Percentiles rank a stretch among this genome's conserved stretches.
phyloP scores from a whole-genome alignment of 2,113 vertebrate genomes.

The Oreocharis arfaki region DNA sequence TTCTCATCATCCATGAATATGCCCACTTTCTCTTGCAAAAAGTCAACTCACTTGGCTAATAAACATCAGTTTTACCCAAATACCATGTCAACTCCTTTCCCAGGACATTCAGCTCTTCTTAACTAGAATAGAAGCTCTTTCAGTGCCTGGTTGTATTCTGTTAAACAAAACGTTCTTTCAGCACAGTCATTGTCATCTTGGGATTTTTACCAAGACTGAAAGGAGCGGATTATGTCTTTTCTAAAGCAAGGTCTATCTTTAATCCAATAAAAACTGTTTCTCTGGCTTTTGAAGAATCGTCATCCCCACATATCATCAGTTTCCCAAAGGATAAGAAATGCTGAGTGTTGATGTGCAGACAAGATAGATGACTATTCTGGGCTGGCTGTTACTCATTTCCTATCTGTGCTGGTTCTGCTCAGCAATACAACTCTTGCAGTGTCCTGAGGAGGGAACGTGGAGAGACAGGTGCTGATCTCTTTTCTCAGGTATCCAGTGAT shows the following conservation, averaged over 20 bases:
- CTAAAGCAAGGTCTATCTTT: not conserved
- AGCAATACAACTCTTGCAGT: not conserved
- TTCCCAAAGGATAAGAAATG: not conserved
- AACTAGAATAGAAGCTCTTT: not conserved
- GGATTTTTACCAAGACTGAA: not conserved
- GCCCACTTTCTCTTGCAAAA: not conserved
- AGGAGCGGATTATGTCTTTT: not conserved
- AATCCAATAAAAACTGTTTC: not conserved
- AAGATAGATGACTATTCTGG: not conserved
- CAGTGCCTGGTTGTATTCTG: not conserved
- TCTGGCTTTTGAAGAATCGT: not conserved
- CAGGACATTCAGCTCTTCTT: not conserved
- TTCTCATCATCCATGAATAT: not conserved
- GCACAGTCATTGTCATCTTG: not conserved
- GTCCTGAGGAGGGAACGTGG: not conserved
- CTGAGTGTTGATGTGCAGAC: not conserved
- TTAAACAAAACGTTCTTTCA: not conserved
- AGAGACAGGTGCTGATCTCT: not conserved
- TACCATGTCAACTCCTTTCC: not conserved
- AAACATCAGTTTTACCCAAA: not conserved
- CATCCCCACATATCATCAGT: accelerated
- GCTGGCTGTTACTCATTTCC: not conserved
- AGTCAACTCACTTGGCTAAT: not conserved
- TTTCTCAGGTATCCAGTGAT: not conserved
- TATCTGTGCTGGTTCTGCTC: not conserved